phyloP scores from a whole-genome alignment of 2,888 invertebrate genomes.

The Choristoneura rosaceana region DNA sequence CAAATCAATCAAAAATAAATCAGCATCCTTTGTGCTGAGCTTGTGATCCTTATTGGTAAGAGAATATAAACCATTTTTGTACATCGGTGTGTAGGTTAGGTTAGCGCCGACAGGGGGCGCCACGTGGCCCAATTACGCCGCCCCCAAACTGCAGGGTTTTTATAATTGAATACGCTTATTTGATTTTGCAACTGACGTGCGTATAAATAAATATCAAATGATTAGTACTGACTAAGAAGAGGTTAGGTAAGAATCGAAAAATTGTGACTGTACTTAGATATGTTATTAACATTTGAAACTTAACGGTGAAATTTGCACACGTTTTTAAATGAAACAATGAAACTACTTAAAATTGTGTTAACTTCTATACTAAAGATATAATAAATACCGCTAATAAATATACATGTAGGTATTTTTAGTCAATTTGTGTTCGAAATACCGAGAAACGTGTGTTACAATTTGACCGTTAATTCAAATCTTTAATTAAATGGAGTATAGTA shows the following conservation, averaged over 20 bases:
- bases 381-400: too few species aligned
- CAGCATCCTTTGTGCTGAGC: constrained; percentile 23
- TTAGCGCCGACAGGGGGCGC: constrained; percentile 55
- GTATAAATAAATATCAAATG: constrained; percentile 45
- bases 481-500: too few species aligned
- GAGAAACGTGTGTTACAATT: too few species aligned
- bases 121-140: constrained; percentile 77
- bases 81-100: constrained; percentile 19
- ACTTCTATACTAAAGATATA: too few species aligned
- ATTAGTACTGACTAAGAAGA: constrained; percentile 30
- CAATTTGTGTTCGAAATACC: too few species aligned
- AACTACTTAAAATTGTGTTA: too few species aligned
- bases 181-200: constrained; percentile 76
- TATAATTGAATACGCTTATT: constrained; percentile 81
- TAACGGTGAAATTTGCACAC: too few species aligned
- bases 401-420: too few species aligned
- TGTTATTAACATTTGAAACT: too few species aligned
- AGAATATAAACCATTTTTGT: constrained; percentile 27
- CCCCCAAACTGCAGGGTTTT: constrained; percentile 67
- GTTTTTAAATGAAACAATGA: too few species aligned
- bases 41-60: background rate
- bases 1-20: constrained; percentile 56
- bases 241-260: background rate
- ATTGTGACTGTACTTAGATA: too few species aligned
- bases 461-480: too few species aligned